Evolutionary conservation across 2,113 vertebrate genomes (phyloP).

Genomic region (Sylvilagus bachmani): DNA sequence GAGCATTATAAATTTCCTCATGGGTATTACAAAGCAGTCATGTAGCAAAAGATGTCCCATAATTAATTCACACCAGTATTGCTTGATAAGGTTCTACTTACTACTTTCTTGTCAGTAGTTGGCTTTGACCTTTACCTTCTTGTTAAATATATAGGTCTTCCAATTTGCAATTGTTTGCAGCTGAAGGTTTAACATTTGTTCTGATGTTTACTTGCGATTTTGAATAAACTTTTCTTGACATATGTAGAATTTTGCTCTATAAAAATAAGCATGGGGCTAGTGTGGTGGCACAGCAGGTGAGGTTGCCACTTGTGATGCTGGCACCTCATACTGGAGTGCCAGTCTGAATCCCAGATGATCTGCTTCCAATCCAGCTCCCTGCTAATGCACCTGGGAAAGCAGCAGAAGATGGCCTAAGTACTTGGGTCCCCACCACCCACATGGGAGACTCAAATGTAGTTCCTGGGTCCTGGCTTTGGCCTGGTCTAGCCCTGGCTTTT

Average conservation of each 20-base stretch:
- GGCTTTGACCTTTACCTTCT: not conserved
- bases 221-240: slow-evolving; percentile 23
- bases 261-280: not conserved
- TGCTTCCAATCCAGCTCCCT: too few species aligned
- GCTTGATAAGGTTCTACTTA: not conserved
- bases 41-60: not conserved
- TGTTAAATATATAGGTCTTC: not conserved
- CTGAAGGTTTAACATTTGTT: not conserved
- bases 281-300: too few species aligned
- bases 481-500: too few species aligned
- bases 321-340: too few species aligned
- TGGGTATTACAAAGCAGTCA: not conserved
- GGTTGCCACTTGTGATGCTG: too few species aligned
- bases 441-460: too few species aligned
- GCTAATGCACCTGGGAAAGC: too few species aligned
- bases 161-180: not conserved
- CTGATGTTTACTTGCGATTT: not conserved
- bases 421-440: too few species aligned
- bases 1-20: not conserved
- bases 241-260: not conserved
- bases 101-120: not conserved
- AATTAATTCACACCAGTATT: not conserved
- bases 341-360: too few species aligned
- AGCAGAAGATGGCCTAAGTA: too few species aligned
- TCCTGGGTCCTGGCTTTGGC: too few species aligned